A percentile compares a stretch with the other conserved stretches of the same genome.
Conservation (phyloP, 1,140 invertebrate genomes). For the Drosophila guanche region DNA sequence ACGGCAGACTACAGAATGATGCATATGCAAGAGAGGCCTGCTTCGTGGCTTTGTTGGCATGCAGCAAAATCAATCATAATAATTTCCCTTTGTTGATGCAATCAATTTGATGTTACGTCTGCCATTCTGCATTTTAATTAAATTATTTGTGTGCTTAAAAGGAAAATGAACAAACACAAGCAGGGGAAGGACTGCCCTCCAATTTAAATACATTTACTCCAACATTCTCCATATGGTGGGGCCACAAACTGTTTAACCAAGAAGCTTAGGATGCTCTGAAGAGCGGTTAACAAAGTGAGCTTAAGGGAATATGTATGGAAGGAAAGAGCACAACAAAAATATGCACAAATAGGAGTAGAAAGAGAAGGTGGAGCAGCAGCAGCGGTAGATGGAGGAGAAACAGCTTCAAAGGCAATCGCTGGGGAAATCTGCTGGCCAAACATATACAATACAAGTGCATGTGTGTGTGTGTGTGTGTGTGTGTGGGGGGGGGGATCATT, state of each 20-base stretch:
- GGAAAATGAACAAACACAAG: constrained; percentile 28
- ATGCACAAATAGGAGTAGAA: neutral
- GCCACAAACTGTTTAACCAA: constrained; percentile 57
- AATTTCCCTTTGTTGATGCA: constrained; percentile 48
- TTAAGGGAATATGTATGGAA: constrained; percentile 51
- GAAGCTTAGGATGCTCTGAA: constrained; percentile 50
- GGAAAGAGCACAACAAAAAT: constrained; percentile 13
- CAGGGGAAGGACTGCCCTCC: constrained; percentile 10
- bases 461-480: constrained; percentile 1
- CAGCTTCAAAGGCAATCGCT: constrained; percentile 69
- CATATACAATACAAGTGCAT: constrained; percentile 28
- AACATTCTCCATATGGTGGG: constrained; percentile 1
- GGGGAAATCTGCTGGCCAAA: constrained; percentile 75
- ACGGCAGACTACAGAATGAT: no score
- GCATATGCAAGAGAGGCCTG: neutral
- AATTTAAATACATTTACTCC: constrained; percentile 30
- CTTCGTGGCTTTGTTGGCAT: no score
- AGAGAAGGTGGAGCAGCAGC: constrained; percentile 10
- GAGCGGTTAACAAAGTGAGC: constrained; percentile 67
- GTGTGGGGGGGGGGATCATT: neutral
- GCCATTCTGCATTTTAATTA: constrained; percentile 57
- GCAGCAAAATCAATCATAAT: constrained; percentile 48
- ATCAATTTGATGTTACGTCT: constrained; percentile 39
- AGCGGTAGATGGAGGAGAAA: neutral
- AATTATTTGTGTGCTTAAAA: constrained; percentile 54